phyloP scores from a whole-genome alignment of 1,140 invertebrate genomes.

The Drosophila lacertosa region DNA sequence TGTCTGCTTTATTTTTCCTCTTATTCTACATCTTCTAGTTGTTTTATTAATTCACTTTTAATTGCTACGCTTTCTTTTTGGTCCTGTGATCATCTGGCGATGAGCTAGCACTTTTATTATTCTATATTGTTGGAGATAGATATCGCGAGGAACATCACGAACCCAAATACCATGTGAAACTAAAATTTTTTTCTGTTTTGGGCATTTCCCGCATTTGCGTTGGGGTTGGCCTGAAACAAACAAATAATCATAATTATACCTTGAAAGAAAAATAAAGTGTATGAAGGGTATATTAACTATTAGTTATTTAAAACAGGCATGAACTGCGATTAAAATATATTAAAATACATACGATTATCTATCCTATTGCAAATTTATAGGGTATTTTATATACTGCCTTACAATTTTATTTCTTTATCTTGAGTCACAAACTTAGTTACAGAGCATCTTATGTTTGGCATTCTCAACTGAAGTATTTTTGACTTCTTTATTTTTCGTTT shows the following conservation, averaged over 20 bases:
- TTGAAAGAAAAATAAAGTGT: not conserved
- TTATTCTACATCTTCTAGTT: no score
- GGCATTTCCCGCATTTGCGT: slow-evolving; percentile 26
- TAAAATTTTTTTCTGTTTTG: slow-evolving; percentile 20
- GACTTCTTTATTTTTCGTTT: slow-evolving; percentile 44
- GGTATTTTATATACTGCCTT: no score
- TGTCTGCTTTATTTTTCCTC: not conserved
- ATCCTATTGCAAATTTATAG: no score
- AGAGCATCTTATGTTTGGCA: slow-evolving; percentile 11
- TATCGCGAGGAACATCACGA: slow-evolving; percentile 41
- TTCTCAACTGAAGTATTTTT: slow-evolving; percentile 16
- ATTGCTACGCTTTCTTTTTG: slow-evolving; percentile 51
- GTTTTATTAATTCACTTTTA: slow-evolving; percentile 71
- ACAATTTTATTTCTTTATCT: not conserved
- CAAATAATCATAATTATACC: slow-evolving; percentile 35
- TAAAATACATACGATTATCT: no score
- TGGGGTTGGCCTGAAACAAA: slow-evolving; percentile 9
- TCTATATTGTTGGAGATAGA: slow-evolving; percentile 10
- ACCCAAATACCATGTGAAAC: slow-evolving; percentile 35
- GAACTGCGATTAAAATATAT: no score
- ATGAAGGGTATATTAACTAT: not conserved
- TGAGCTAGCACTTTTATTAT: slow-evolving; percentile 38
- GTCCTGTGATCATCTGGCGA: slow-evolving; percentile 33
- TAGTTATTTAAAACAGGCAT: no score
- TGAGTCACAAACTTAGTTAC: not conserved